Evolutionary conservation across 2,888 invertebrate species (phyloP).

Genomic region (Orchesella flavescens): DNA sequence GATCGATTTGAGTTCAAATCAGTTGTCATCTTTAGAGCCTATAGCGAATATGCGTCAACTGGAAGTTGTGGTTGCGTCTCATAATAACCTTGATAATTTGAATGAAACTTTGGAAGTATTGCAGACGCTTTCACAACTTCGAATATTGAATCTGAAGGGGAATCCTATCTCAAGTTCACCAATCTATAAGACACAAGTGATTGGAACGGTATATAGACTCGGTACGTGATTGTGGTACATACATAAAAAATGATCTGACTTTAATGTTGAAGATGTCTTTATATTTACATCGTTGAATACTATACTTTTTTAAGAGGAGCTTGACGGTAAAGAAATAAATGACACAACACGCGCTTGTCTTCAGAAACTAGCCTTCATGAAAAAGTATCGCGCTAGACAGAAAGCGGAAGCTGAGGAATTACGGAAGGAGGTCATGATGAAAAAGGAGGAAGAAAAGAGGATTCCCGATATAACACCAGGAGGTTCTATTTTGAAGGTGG

Average conservation of each 20-base stretch:
- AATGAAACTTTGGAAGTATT: slow-evolving; percentile 77
- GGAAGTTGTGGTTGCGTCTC: slow-evolving; percentile 55
- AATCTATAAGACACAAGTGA: slow-evolving; percentile 75
- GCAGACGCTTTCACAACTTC: slow-evolving; percentile 77
- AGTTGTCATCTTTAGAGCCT: slow-evolving; percentile 77
- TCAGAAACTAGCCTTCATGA: slow-evolving; percentile 76
- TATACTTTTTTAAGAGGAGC: slow-evolving; percentile 75
- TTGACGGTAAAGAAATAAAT: slow-evolving; percentile 79
- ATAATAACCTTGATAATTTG: slow-evolving; percentile 76
- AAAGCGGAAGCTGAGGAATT: slow-evolving; percentile 2
- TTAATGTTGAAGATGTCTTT: too few relatives aligned
- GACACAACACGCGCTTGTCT: slow-evolving; percentile 79
- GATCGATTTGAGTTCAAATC: slow-evolving; percentile 81
- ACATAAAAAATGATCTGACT: too few relatives aligned
- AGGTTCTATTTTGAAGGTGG: slow-evolving; percentile 20
- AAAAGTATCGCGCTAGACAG: slow-evolving; percentile 44
- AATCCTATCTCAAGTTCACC: slow-evolving; percentile 81
- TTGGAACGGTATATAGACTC: slow-evolving; percentile 63
- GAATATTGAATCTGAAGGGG: slow-evolving; percentile 78
- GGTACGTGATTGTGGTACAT: slow-evolving; percentile 43
- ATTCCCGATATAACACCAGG: neutral
- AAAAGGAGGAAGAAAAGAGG: neutral
- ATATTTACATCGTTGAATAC: too few relatives aligned
- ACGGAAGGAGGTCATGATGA: neutral
- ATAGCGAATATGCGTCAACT: slow-evolving; percentile 72